These are phyloP conservation scores for Drosophila sucinea DNA, from an alignment of 1,140 invertebrate species.

Conservation along the genomic window DNA sequence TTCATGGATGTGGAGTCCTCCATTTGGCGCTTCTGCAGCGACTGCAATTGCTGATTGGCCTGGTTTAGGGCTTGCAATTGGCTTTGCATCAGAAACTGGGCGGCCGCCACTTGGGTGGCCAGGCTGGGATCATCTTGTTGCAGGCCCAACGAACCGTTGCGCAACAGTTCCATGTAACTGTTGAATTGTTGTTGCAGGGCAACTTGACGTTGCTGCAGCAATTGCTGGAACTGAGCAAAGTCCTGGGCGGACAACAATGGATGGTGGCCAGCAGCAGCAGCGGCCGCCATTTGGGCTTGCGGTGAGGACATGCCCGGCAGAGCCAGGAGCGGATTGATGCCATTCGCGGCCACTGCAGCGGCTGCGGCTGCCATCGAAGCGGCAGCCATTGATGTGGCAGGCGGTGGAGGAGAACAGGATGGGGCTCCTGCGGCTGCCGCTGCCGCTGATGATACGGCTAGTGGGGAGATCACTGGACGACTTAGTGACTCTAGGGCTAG, in stretches of 20 bases:
- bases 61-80: conserved; percentile 91
- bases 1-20: conserved; percentile 74
- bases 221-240: conserved; percentile 74
- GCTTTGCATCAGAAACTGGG: conserved; percentile 79
- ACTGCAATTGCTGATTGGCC: conserved; percentile 92
- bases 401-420: conserved; percentile 11
- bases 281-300: conserved; percentile 62
- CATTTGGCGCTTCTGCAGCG: conserved; percentile 89
- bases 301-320: conserved; percentile 67
- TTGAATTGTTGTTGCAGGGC: conserved; percentile 79
- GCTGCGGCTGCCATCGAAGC: conserved; percentile 54
- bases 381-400: conserved; percentile 53
- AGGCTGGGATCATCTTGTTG: conserved; percentile 70
- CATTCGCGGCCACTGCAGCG: conserved; percentile 54
- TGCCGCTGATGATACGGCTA: conserved; percentile 27
- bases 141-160: conserved; percentile 65
- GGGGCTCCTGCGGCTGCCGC: not conserved
- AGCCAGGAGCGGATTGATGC: conserved; percentile 63
- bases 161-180: conserved; percentile 73
- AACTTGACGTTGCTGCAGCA: conserved; percentile 75
- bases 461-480: conserved; percentile 52
- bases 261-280: conserved; percentile 51
- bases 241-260: conserved; percentile 69
- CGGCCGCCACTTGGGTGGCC: conserved; percentile 70
- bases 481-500: conserved; percentile 27